phyloP scores from a whole-genome alignment of 53 echinoderm and acorn worm genomes.

The Mesocentrotus franciscanus region DNA sequence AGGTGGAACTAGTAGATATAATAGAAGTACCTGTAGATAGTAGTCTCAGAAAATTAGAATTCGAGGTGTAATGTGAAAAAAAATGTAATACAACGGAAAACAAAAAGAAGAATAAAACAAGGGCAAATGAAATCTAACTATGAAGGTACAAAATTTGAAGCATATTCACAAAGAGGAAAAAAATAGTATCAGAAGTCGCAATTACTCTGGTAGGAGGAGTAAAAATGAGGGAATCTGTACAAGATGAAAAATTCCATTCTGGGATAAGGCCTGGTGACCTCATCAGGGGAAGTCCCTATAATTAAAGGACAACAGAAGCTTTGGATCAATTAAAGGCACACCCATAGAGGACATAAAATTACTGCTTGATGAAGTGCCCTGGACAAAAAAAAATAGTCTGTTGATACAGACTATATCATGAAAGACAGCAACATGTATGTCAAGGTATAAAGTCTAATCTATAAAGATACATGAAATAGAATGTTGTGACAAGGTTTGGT shows the following conservation, averaged over 20 bases:
- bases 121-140: no score
- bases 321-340: slow-evolving; percentile 4
- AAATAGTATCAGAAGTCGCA: neutral
- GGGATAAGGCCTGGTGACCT: slow-evolving; percentile 24
- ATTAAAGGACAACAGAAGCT: slow-evolving; percentile 40
- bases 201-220: neutral
- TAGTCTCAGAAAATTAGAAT: neutral
- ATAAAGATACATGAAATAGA: neutral
- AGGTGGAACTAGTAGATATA: neutral
- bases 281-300: slow-evolving; percentile 37
- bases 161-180: neutral
- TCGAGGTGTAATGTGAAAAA: neutral
- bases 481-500: neutral
- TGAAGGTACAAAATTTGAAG: neutral
- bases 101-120: neutral
- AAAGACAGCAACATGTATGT: neutral
- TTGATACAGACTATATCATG: neutral
- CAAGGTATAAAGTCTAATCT: neutral
- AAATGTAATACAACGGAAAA: neutral
- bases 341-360: neutral
- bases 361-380: neutral
- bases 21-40: neutral
- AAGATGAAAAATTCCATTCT: neutral
- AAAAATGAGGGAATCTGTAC: neutral
- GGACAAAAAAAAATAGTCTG: neutral